Evolutionary conservation across 2,888 invertebrate species (phyloP), one percentile per base, ranked within the genome.

Genomic region (Crocallis elinguaria): DNA sequence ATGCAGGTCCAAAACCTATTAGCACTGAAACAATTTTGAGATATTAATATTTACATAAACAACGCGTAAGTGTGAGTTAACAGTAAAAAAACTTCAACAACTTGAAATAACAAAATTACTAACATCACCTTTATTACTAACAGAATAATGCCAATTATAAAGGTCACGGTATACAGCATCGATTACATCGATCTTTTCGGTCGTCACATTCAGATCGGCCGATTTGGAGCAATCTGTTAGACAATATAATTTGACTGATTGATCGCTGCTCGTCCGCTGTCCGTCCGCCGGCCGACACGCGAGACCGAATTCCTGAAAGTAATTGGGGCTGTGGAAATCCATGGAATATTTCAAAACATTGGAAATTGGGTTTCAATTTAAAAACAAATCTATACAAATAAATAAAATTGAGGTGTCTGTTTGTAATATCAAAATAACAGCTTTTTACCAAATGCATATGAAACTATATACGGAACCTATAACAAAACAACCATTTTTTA

Each of bases 181-280:
- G 50, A 43, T 50, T 50, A 38, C 43, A 38, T 25, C 50, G 33
- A 44, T 50, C n/a, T n/a, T 44, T 50, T 21, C 14, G 37, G 11
- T 21, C 39, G 48, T 49, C 49, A 25, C 49, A 27, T n/a, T 27
- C 19, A 42, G 50, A 39, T 33, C 62, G 60, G 66, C 66, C 82
- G 77, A 84, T 85, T 84, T 83, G 73, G 79, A 69, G 57, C 78
- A 76, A 77, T 82, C 54, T 45, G 46, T 58, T 19, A 87, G 89
- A 89, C 89, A 88, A 86, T 85, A 84, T 89, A 89, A 88, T 88
- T 88, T 82, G 88, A 84, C 87, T 88, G 88, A 88, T 86, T 87
- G 88, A 89, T 88, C 74, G 86, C 71, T 60, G 70, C 30, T n/a
- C 23, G 60, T 1, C 33, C 21, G 32, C n/a, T 17, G 6, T 19